Evolutionary conservation across 2,113 vertebrate genomes (phyloP).

Genomic region (Rhea pennata): DNA sequence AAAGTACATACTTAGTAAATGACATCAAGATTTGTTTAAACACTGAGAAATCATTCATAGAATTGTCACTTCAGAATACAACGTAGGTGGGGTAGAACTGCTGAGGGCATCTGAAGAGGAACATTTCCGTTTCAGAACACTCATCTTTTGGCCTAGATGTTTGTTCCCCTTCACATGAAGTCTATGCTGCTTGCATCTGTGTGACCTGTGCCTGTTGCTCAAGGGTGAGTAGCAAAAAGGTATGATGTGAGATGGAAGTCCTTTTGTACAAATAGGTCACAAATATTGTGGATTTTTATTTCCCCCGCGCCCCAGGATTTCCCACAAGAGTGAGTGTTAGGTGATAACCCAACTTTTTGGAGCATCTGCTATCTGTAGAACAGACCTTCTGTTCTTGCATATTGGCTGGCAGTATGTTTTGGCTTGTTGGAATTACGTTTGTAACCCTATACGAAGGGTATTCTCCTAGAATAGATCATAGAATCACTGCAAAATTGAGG

Average conservation of each 20-base stretch:
- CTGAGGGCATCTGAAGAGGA: background rate
- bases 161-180: background rate
- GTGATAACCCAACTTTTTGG: background rate
- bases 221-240: background rate
- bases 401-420: constrained; percentile 24
- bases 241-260: background rate
- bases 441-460: background rate
- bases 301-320: background rate
- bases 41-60: background rate
- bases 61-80: background rate
- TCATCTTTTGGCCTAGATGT: background rate
- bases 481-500: constrained; percentile 36
- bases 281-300: background rate
- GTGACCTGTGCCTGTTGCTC: background rate
- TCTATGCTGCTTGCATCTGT: background rate
- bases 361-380: background rate
- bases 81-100: background rate
- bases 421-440: constrained; percentile 30
- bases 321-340: background rate
- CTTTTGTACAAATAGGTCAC: background rate
- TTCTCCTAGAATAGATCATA: constrained; percentile 53
- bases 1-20: background rate
- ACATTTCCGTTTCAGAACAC: background rate
- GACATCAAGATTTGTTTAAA: background rate
- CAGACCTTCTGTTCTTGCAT: constrained; percentile 18